Evolutionary conservation across 2,888 invertebrate species (phyloP).

Genomic region (Trisateles emortualis): DNA sequence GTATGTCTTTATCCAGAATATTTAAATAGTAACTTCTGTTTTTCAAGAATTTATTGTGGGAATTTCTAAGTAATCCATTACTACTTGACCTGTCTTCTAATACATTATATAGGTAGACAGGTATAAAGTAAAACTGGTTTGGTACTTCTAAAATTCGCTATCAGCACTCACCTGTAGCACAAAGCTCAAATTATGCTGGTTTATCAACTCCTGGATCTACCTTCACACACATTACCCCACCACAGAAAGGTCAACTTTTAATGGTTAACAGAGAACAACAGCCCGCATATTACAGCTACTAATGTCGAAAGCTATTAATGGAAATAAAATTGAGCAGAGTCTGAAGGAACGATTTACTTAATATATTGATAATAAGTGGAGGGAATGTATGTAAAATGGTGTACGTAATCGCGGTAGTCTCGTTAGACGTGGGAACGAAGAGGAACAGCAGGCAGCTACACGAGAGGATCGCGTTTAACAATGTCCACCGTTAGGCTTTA

Average conservation of each 20-base stretch:
- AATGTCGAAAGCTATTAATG: conserved; percentile 80
- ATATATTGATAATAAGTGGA: conserved; percentile 83
- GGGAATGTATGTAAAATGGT: conserved; percentile 81
- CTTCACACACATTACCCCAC: conserved; percentile 14
- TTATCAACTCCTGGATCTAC: conserved; percentile 10
- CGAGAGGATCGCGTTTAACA: conserved; percentile 73
- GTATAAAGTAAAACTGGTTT: conserved; percentile 17
- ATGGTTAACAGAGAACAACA: conserved; percentile 29
- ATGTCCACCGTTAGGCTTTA: conserved; percentile 81
- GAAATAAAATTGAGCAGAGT: conserved; percentile 79
- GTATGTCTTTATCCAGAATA: not conserved
- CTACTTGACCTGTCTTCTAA: conserved; percentile 17
- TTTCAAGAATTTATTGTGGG: conserved; percentile 28
- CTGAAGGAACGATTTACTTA: conserved; percentile 79
- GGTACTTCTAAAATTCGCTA: conserved; percentile 30
- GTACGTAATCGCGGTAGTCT: conserved; percentile 82
- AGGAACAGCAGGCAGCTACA: conserved; percentile 63
- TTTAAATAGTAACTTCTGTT: not conserved
- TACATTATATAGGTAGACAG: conserved; percentile 10
- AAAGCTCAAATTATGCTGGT: conserved; percentile 21
- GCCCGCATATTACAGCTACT: conserved; percentile 33
- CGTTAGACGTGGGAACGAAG: conserved; percentile 84
- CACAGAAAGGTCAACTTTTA: conserved; percentile 24
- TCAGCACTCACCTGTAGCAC: conserved; percentile 16
- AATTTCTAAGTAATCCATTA: conserved; percentile 19